Evolutionary conservation across 2,113 vertebrate species (phyloP), one percentile per base, ranked within the genome.

Genomic region (Protomyctophum bolini): DNA sequence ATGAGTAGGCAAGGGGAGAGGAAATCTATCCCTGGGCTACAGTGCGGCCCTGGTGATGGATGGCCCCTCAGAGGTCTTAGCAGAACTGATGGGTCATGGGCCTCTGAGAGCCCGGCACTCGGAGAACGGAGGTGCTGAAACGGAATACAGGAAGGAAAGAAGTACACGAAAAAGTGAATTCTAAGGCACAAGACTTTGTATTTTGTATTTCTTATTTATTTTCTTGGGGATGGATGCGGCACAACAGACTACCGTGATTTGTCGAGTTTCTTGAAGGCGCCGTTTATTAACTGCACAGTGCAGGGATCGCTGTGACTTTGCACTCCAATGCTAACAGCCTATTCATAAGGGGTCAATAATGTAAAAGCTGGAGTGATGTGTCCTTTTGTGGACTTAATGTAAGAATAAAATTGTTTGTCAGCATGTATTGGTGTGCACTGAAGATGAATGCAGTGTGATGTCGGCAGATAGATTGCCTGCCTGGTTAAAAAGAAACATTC

Each of bases 11-110:
- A 75, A 70, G 62, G 66, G 79, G 75, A 89, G 88, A 87, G 82
- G 88, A 90, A 91, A 92, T 93, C 91, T 90, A 87, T 91, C 86
- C 90, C 89, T 79, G 68, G 87, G 91, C 89, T 89, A 75, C 76
- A 80, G 83, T 50, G 47, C n/a, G 65, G 89, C 61, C 73, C 29
- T 64, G 59, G 83, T 93, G 93, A 93, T 93, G 91, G 89, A 93
- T 92, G 83, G 88, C 71, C 74, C 84, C 87, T 88, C 58, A 66
- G 86, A 88, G 85, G 86, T 89, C 81, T 77, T 73, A 58, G 76
- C 86, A 86, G 79, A 86, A 86, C 83, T 84, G 85, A 86, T 87
- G 88, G 91, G 87, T 88, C 87, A 87, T 64, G 73, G 80, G 81
- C 82, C 69, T 74, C 50, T n/a, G 70, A 80, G 78, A 81, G 75